Evolutionary conservation across 53 echinoderm and acorn worm species (phyloP).

Genomic region (Holothuria leucospilota): DNA sequence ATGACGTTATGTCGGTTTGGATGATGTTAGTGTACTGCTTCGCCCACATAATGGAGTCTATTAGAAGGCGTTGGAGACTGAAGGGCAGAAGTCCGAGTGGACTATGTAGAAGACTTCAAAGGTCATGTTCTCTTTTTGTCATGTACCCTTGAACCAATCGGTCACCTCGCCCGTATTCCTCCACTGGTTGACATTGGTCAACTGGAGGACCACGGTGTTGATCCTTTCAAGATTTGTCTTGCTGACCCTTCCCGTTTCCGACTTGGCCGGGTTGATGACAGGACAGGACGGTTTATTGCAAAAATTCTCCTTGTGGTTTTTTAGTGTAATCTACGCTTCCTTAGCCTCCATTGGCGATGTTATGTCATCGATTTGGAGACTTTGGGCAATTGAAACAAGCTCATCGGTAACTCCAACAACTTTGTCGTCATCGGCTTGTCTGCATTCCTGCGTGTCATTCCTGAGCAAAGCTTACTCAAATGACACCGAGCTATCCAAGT

Average conservation of each 20-base stretch:
- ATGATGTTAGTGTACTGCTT: slow-evolving; percentile 24
- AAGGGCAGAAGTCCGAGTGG: slow-evolving; percentile 39
- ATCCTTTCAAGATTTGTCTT: slow-evolving; percentile 17
- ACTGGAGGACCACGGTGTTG: neutral
- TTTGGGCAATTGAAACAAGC: too few species aligned
- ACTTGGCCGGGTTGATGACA: slow-evolving; percentile 48
- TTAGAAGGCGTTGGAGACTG: neutral
- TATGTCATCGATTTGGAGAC: too few species aligned
- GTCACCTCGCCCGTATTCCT: slow-evolving; percentile 27
- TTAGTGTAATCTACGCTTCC: neutral
- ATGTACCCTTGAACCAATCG: slow-evolving; percentile 36
- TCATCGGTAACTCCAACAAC: too few species aligned
- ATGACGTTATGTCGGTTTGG: slow-evolving; percentile 21
- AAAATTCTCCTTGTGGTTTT: slow-evolving; percentile 50
- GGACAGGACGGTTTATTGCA: slow-evolving; percentile 7
- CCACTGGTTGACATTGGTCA: slow-evolving; percentile 25
- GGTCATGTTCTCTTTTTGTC: slow-evolving; percentile 5
- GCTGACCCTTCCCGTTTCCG: slow-evolving; percentile 27
- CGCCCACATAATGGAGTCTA: slow-evolving; percentile 16
- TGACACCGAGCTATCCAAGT: too few species aligned
- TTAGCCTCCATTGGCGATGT: too few species aligned
- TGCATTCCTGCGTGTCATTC: too few species aligned
- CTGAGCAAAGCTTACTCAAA: too few species aligned
- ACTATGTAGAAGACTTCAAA: slow-evolving; percentile 29
- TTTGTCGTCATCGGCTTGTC: too few species aligned